phyloP scores from a whole-genome alignment of 2,888 invertebrate genomes.

The Macrosiphum euphorbiae region DNA sequence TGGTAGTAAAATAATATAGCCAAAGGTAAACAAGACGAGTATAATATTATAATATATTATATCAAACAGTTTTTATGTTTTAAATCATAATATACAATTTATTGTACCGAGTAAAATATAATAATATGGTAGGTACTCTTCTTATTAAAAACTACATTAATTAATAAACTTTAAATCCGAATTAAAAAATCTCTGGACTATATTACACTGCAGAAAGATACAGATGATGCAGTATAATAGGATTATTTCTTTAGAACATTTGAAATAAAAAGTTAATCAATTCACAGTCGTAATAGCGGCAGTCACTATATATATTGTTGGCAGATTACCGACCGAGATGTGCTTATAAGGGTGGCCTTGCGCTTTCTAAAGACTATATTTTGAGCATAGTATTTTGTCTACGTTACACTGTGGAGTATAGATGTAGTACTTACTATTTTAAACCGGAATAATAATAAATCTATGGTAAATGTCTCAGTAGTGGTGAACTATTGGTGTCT shows the following conservation, averaged over 20 bases:
- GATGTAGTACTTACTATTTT: not conserved
- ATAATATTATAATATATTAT: not conserved
- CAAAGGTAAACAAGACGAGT: not conserved
- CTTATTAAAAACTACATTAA: not conserved
- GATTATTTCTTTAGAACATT: not conserved
- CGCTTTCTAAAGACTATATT: not conserved
- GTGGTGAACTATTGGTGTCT: not conserved
- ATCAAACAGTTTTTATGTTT: not conserved
- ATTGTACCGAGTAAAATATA: not conserved
- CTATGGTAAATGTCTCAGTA: not conserved
- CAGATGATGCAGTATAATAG: not conserved
- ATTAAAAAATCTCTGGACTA: not conserved
- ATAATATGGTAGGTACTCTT: not conserved
- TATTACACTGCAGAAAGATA: not conserved
- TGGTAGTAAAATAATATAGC: not conserved
- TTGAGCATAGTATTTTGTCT: not conserved
- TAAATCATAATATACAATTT: not conserved
- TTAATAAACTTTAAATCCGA: not conserved
- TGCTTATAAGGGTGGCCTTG: not conserved
- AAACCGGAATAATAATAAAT: not conserved
- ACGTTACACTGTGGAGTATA: not conserved
- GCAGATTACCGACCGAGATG: not conserved
- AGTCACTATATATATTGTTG: not conserved
- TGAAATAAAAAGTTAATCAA: constrained; percentile 10
- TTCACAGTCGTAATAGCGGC: not conserved